Evolutionary conservation across 2,797 vertebrate genomes (phyloP).

Genomic region (Perdix hodgsoniae): DNA sequence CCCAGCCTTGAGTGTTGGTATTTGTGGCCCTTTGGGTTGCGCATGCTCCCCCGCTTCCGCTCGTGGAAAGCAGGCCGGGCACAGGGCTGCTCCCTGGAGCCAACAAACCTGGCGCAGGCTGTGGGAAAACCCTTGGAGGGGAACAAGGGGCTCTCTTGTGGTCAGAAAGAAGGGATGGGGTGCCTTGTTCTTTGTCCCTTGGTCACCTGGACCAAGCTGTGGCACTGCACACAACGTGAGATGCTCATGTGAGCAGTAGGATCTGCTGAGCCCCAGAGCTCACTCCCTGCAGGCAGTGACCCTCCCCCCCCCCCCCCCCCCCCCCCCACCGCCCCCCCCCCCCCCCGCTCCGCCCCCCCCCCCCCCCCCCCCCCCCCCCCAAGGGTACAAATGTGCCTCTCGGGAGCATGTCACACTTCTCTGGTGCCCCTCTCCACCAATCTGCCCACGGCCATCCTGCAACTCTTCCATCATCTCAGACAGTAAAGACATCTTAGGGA

Average conservation of each 20-base stretch:
- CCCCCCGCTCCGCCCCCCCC: fast-evolving
- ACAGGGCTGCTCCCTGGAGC: not conserved
- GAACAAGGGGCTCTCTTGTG: not conserved
- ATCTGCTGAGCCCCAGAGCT: not conserved
- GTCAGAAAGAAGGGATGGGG: not conserved
- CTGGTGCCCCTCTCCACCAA: not conserved
- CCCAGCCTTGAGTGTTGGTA: slow-evolving; percentile 52
- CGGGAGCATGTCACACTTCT: not conserved
- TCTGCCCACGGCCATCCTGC: fast-evolving
- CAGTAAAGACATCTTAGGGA: not conserved
- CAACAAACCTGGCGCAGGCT: slow-evolving; percentile 34
- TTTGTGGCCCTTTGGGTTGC: slow-evolving; percentile 3
- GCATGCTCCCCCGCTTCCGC: slow-evolving; percentile 27
- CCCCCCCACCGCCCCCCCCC: fast-evolving
- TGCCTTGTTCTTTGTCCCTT: fast-evolving
- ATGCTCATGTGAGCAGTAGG: fast-evolving
- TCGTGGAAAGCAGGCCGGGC: slow-evolving; percentile 10
- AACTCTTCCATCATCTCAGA: not conserved
- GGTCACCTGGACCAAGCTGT: not conserved
- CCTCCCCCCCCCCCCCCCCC: fast-evolving
- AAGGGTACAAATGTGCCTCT: not conserved
- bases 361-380: fast-evolving
- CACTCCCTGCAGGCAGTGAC: not conserved
- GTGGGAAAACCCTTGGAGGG: slow-evolving; percentile 74
- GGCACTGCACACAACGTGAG: fast-evolving